phyloP scores from a whole-genome alignment of 2,888 invertebrate species.

The Dorcus parallelipipedus region DNA sequence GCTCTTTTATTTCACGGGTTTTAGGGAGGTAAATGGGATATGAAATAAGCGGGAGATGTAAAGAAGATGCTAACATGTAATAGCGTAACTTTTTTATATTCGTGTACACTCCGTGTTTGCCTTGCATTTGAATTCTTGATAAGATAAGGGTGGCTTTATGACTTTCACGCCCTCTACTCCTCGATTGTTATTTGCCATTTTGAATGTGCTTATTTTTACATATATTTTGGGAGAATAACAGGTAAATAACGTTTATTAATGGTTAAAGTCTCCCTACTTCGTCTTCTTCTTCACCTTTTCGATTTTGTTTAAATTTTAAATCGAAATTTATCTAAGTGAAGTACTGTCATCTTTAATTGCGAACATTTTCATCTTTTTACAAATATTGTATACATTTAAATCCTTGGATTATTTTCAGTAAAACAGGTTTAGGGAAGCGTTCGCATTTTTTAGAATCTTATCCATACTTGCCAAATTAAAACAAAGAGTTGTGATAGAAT shows the following conservation, averaged over 20 bases:
- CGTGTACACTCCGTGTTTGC: slow-evolving; percentile 27
- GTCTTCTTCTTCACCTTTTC: too few relatives aligned
- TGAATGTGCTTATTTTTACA: slow-evolving; percentile 2
- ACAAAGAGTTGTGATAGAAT: too few relatives aligned
- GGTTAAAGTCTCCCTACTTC: too few relatives aligned
- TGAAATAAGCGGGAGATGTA: slow-evolving; percentile 35
- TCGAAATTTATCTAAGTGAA: too few relatives aligned
- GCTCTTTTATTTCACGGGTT: slow-evolving; percentile 38
- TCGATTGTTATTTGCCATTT: slow-evolving; percentile 7
- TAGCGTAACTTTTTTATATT: slow-evolving; percentile 31
- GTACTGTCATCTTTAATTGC: too few relatives aligned
- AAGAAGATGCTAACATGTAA: slow-evolving; percentile 33
- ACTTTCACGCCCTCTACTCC: slow-evolving; percentile 4
- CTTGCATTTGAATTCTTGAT: slow-evolving; percentile 34
- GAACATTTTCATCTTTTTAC: too few relatives aligned
- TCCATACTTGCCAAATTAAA: too few relatives aligned
- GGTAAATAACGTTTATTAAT: background rate
- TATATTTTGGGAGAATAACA: slow-evolving; percentile 3
- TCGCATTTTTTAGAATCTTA: too few relatives aligned
- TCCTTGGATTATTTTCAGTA: too few relatives aligned
- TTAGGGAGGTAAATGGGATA: slow-evolving; percentile 39
- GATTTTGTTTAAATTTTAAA: too few relatives aligned
- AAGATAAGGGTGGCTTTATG: slow-evolving; percentile 29
- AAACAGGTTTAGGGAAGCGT: too few relatives aligned
- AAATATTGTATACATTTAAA: too few relatives aligned